These are phyloP conservation scores for Camelus dromedarius DNA, from an alignment of 2,113 vertebrate species.

Conservation along the genomic window DNA sequence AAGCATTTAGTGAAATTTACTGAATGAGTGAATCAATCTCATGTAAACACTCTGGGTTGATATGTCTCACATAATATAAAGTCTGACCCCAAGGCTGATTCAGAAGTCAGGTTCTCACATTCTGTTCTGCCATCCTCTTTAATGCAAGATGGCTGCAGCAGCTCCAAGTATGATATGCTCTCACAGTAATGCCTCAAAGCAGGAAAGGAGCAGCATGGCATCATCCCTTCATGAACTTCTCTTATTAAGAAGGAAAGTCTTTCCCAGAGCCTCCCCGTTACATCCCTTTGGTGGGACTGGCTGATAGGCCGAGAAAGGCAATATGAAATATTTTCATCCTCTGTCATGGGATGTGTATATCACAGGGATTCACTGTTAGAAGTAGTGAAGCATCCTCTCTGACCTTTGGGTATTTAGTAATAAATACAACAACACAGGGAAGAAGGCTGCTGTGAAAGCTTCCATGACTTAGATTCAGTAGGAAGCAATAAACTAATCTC, in stretches of 20 bases:
- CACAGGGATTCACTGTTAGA: neutral
- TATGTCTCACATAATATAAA: neutral
- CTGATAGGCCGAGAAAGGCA: neutral
- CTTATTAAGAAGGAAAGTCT: neutral
- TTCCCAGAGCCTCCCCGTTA: neutral
- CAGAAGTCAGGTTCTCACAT: neutral
- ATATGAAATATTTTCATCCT: neutral
- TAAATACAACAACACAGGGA: neutral
- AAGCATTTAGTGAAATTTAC: constrained; percentile 45
- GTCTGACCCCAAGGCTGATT: neutral
- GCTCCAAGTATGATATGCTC: neutral
- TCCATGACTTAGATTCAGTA: neutral
- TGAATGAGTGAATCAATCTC: neutral
- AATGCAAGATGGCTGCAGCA: neutral
- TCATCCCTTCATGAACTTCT: neutral
- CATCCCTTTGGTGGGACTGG: neutral
- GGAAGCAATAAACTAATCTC: constrained; percentile 2
- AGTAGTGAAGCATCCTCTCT: neutral
- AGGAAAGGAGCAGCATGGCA: neutral
- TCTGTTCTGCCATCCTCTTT: neutral
- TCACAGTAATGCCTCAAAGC: neutral
- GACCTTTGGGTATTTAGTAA: neutral
- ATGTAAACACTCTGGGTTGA: neutral
- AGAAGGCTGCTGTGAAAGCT: neutral
- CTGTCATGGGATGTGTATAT: neutral